Evolutionary conservation across 1,140 invertebrate species (phyloP).

Genomic region (Drosophila trapezifrons): DNA sequence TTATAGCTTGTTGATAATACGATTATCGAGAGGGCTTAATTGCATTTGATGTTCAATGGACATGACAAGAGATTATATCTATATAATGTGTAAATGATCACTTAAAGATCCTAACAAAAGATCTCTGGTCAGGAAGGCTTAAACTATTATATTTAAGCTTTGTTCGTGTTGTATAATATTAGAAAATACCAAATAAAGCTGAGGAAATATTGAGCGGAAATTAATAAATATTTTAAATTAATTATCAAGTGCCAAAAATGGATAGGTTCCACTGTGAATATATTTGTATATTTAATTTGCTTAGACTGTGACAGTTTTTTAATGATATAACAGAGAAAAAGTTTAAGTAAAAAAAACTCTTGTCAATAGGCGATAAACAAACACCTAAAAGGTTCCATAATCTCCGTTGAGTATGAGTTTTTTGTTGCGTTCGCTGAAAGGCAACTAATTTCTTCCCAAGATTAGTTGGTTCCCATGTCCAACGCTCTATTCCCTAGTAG

Average conservation of each 20-base stretch:
- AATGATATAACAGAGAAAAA: not conserved
- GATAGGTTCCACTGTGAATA: slow-evolving; percentile 7
- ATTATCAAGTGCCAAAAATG: not conserved
- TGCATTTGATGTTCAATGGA: slow-evolving; percentile 10
- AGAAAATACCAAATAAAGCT: not conserved
- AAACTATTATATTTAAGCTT: too few species aligned
- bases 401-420: not conserved
- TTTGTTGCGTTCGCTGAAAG: slow-evolving; percentile 23
- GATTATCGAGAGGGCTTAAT: slow-evolving; percentile 49
- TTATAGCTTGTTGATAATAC: slow-evolving; percentile 68
- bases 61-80: slow-evolving; percentile 6
- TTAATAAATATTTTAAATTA: not conserved
- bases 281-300: not conserved
- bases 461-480: slow-evolving; percentile 31
- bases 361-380: not conserved
- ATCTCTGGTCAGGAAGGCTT: not conserved
- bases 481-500: not conserved
- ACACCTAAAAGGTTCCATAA: not conserved
- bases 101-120: not conserved
- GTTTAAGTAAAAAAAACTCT: not conserved
- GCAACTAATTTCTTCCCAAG: slow-evolving; percentile 34
- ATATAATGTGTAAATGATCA: not conserved
- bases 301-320: not conserved
- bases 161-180: not conserved
- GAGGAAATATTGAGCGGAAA: too few species aligned